Conservation (phyloP, 2,113 vertebrate species). For the Mormyrus lacerda region DNA sequence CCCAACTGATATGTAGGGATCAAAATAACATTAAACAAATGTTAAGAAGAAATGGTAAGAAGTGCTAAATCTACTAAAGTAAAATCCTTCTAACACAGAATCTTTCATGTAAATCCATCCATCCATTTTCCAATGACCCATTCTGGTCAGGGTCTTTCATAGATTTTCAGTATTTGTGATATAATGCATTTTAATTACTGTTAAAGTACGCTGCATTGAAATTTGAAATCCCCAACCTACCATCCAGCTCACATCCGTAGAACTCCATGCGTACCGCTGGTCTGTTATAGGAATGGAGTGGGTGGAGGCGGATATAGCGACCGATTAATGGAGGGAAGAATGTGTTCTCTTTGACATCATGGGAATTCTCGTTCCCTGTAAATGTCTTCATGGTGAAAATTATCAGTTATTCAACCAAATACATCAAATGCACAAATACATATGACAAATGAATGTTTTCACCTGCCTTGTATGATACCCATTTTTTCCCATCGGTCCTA, state of each 20-base stretch:
- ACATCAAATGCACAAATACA: neutral
- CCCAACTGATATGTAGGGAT: neutral
- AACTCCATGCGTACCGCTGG: slow-evolving; percentile 86
- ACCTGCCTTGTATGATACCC: slow-evolving; percentile 78
- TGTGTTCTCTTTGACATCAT: slow-evolving; percentile 62
- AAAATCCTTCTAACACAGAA: neutral
- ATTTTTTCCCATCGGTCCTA: slow-evolving; percentile 72
- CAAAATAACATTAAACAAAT: neutral
- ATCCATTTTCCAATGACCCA: neutral
- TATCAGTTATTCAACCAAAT: neutral
- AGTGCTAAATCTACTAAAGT: neutral
- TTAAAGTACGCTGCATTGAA: neutral
- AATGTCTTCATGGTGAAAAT: slow-evolving; percentile 63
- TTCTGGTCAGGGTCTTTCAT: neutral
- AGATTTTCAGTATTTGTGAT: neutral
- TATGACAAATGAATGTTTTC: slow-evolving; percentile 39
- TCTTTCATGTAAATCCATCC: neutral
- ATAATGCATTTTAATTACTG: neutral
- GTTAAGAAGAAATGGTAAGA: neutral
- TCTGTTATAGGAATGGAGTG: slow-evolving; percentile 57
- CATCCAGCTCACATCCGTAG: slow-evolving; percentile 81
- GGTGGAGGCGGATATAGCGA: slow-evolving; percentile 78
- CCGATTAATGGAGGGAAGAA: slow-evolving; percentile 81
- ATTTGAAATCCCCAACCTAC: slow-evolving; percentile 54
- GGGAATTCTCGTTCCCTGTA: slow-evolving; percentile 69